These are phyloP conservation scores for Ochropleura leucogaster DNA, from an alignment of 2,888 invertebrate species.

Conservation along the genomic window DNA sequence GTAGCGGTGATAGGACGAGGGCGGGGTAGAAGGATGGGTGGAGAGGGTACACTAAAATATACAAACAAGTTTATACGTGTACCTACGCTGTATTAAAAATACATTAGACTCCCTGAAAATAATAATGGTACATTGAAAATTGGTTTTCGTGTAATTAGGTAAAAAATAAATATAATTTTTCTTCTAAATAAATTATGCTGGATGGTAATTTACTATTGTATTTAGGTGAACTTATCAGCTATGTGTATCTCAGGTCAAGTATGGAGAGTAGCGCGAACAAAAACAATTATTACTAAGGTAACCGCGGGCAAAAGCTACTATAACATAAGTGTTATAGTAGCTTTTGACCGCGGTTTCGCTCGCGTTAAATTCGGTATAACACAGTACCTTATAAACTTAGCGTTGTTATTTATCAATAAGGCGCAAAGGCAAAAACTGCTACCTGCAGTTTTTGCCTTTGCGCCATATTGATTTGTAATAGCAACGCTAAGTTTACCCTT, in stretches of 20 bases:
- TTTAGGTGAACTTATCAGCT: background rate
- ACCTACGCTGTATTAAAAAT: slow-evolving; percentile 59
- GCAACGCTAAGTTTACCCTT: too few relatives aligned
- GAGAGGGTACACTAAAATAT: slow-evolving; percentile 47
- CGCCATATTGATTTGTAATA: too few relatives aligned
- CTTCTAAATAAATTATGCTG: slow-evolving; percentile 29
- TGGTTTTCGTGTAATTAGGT: slow-evolving; percentile 13
- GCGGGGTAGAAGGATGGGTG: background rate
- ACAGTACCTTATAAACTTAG: too few relatives aligned
- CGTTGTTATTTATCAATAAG: too few relatives aligned
- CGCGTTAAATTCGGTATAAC: too few relatives aligned
- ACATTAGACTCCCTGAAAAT: slow-evolving; percentile 56
- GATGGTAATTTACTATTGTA: background rate
- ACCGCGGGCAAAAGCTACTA: too few relatives aligned
- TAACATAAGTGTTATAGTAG: too few relatives aligned
- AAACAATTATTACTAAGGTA: too few relatives aligned
- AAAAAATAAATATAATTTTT: slow-evolving; percentile 33
- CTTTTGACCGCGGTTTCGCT: too few relatives aligned
- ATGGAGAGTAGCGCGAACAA: too few relatives aligned
- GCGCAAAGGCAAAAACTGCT: too few relatives aligned
- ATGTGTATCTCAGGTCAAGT: background rate
- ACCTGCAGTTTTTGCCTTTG: too few relatives aligned
- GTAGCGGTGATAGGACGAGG: slow-evolving; percentile 44
- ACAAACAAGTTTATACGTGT: slow-evolving; percentile 50
- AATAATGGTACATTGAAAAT: slow-evolving; percentile 23